Evolutionary conservation across 2,113 vertebrate species (phyloP), one percentile per base, ranked within the genome.

Genomic region (Xyrauchen texanus): DNA sequence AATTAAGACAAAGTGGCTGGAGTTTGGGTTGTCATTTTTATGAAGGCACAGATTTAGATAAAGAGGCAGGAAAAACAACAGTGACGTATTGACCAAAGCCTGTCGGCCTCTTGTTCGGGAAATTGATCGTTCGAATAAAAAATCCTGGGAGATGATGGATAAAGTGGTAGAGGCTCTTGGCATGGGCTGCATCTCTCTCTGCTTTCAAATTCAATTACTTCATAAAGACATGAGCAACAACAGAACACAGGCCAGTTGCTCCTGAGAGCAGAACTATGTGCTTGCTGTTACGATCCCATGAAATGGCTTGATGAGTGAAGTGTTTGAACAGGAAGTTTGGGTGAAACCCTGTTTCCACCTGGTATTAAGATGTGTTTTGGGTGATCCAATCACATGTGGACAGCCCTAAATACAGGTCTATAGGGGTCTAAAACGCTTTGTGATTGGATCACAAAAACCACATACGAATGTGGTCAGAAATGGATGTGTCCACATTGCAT

Each of bases 51-150:
- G 71, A 74, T 62, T 47, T 49, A 70, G 77, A 78, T 60, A 55
- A 62, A 78, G 67, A 52, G 58, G n/a, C 46, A 65, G 34, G 45
- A 21, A 65, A 79, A 65, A 79, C 60, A 79, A 46, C 68, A 79
- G 61, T 45, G 60, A 52, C 45, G 68, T 21, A 79, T 79, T 72
- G 77, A 79, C 72, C 45, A 62, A 34, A 34, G 21, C 21, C 21
- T 3, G 21, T 34, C 21, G 60, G 61, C 61, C 53, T 79, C 58
- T 79, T 71, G 68, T 71, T 79, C 68, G n/a, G 77, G 69, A 53
- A 79, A 64, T 72, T 52, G 77, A 47, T 79, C 9, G 9, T 52
- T 34, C 5, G 58, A 79, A 70, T 42, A 53, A 53, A 55, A 64
- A 45, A 47, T 68, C 53, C 58, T 62, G 67, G 47, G 57, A 79